Evolutionary conservation across 2,888 invertebrate species (phyloP).

Genomic region (Apoda limacodes): DNA sequence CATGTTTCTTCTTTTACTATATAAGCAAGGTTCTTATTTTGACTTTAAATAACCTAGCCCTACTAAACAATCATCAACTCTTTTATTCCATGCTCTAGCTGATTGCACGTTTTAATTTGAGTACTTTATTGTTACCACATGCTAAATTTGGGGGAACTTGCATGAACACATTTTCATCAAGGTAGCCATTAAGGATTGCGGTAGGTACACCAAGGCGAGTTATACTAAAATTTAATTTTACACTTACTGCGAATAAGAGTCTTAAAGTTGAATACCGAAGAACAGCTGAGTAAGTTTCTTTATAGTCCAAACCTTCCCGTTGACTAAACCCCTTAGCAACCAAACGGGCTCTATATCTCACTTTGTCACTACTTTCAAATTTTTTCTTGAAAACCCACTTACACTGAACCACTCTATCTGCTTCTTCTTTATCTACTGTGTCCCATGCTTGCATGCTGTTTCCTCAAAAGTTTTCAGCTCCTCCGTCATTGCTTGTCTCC

Average conservation of each 20-base stretch:
- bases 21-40: conserved; percentile 13
- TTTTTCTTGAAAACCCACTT: conserved; percentile 21
- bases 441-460: conserved; percentile 20
- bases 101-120: conserved; percentile 22
- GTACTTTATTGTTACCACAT: conserved; percentile 13
- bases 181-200: conserved; percentile 15
- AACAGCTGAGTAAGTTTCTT: too few relatives aligned
- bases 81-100: conserved; percentile 19
- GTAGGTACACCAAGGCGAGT: conserved; percentile 7
- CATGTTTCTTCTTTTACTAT: conserved; percentile 4
- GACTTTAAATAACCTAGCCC: conserved; percentile 15
- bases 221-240: conserved; percentile 3
- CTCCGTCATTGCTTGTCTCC: conserved; percentile 17
- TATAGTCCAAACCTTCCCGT: conserved; percentile 15
- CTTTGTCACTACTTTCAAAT: conserved; percentile 13
- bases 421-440: conserved; percentile 9
- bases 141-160: neutral
- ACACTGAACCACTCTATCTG: conserved; percentile 13
- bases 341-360: conserved; percentile 14
- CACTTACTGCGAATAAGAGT: conserved; percentile 6
- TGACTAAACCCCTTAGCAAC: conserved; percentile 16
- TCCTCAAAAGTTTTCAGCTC: conserved; percentile 18
- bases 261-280: conserved; percentile 6
- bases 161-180: conserved; percentile 14
- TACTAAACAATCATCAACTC: conserved; percentile 16